Evolutionary conservation across 2,888 invertebrate genomes (phyloP).

Genomic region (Magallana nippona): DNA sequence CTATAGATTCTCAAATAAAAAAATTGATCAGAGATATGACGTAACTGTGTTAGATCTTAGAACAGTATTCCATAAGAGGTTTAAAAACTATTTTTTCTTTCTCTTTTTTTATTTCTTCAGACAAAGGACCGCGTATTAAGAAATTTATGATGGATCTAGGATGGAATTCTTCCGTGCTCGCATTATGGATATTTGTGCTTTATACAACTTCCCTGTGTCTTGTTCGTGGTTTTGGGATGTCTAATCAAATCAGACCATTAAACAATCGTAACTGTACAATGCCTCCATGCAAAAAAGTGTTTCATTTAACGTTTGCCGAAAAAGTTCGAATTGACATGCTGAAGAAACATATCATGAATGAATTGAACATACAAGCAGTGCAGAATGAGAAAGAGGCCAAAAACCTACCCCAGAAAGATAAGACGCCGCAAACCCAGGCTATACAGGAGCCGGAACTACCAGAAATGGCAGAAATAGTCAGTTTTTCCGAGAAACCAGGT

Average conservation of each 20-base stretch:
- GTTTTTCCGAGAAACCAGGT: slow-evolving; percentile 45
- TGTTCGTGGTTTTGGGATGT: background rate
- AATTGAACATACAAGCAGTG: slow-evolving; percentile 31
- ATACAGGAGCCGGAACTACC: slow-evolving; percentile 13
- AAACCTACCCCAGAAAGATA: background rate
- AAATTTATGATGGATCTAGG: background rate
- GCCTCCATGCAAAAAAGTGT: slow-evolving; percentile 37
- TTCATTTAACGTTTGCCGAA: slow-evolving; percentile 44
- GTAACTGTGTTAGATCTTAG: too few relatives aligned
- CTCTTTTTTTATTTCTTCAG: background rate
- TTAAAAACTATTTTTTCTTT: background rate
- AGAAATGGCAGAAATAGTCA: slow-evolving; percentile 43
- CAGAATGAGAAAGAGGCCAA: background rate
- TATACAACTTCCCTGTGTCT: background rate
- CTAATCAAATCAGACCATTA: background rate
- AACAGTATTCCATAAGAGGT: background rate
- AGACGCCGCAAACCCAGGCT: background rate
- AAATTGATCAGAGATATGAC: too few relatives aligned
- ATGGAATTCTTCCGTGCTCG: background rate
- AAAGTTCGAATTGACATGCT: slow-evolving; percentile 44
- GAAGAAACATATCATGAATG: slow-evolving; percentile 37
- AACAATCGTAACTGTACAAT: background rate
- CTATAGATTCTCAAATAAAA: too few relatives aligned
- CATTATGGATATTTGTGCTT: background rate
- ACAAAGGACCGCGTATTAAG: background rate